A percentile compares a stretch with the other conserved stretches of the same genome.
These are phyloP conservation scores for Eulemur rufifrons DNA, from an alignment of 2,113 vertebrate species.

Conservation along the genomic window DNA sequence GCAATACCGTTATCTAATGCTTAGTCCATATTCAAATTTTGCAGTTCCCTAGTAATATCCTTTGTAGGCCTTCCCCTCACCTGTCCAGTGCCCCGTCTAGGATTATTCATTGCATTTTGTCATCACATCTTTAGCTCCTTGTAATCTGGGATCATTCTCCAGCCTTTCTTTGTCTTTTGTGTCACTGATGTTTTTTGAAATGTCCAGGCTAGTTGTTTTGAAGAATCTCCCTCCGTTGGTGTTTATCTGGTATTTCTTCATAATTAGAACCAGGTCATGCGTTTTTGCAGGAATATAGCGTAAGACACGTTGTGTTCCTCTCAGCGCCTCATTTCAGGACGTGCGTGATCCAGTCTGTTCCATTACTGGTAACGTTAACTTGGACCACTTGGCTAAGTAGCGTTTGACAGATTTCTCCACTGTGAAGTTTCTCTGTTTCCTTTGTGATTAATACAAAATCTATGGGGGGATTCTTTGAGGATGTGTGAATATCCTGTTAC, in stretches of 20 bases:
- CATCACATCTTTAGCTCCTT: neutral
- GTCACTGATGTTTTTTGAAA: neutral
- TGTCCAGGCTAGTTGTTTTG: neutral
- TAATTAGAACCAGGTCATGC: neutral
- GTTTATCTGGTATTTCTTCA: neutral
- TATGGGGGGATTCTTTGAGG: neutral
- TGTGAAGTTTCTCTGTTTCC: neutral
- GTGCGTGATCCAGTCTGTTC: neutral
- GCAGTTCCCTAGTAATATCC: neutral
- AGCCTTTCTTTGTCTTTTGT: conserved; percentile 12
- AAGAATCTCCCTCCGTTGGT: neutral
- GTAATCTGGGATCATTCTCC: neutral
- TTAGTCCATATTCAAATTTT: neutral
- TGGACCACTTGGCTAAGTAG: neutral
- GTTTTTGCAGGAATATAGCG: neutral
- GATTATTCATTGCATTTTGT: neutral
- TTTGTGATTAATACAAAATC: neutral
- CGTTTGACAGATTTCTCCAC: neutral
- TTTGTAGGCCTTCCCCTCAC: neutral
- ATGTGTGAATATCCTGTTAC: neutral
- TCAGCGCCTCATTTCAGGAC: neutral
- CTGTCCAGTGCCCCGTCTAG: neutral
- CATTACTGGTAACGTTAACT: neutral
- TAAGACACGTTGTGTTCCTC: fast-evolving
- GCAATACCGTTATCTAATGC: neutral